A percentile compares a stretch with the other conserved stretches of the same genome.
phyloP scores from a whole-genome alignment of 2,113 vertebrate genomes.

The Callionymus lyra region DNA sequence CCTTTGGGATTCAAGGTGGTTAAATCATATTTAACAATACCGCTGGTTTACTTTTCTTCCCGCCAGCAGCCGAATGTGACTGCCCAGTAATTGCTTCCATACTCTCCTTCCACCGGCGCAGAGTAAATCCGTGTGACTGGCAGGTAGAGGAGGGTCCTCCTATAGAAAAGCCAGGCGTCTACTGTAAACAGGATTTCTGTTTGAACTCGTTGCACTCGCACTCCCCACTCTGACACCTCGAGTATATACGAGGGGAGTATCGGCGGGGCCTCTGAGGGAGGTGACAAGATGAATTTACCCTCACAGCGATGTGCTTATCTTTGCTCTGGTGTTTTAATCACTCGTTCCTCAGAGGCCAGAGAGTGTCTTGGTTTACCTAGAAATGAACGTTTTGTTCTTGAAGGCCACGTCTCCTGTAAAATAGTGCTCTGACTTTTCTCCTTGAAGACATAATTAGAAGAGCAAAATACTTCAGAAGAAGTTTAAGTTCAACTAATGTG shows the following conservation, averaged over 20 bases:
- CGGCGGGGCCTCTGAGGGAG: no score
- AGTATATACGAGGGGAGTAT: slow-evolving; percentile 14
- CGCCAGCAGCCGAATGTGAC: slow-evolving; percentile 14
- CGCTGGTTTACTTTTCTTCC: slow-evolving; percentile 27
- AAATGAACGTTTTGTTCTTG: slow-evolving; percentile 30
- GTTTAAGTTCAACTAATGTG: no score
- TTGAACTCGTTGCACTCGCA: slow-evolving; percentile 10
- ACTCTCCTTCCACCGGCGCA: neutral
- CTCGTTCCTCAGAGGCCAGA: no score
- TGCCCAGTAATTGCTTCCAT: slow-evolving; percentile 33
- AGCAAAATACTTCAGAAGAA: no score
- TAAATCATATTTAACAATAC: slow-evolving; percentile 30
- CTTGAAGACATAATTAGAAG: no score
- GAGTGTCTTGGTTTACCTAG: slow-evolving; percentile 22
- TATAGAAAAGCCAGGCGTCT: slow-evolving; percentile 23
- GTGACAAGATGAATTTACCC: no score
- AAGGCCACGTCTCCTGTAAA: neutral
- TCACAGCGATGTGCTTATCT: no score
- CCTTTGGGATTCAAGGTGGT: slow-evolving; percentile 1
- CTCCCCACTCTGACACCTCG: slow-evolving; percentile 16
- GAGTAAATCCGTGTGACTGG: slow-evolving; percentile 21
- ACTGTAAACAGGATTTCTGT: slow-evolving; percentile 28
- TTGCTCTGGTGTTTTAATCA: no score
- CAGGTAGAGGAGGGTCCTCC: slow-evolving; percentile 15
- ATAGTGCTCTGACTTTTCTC: no score